phyloP scores from a whole-genome alignment of 1,140 invertebrate genomes.

The Nebria ingens region DNA sequence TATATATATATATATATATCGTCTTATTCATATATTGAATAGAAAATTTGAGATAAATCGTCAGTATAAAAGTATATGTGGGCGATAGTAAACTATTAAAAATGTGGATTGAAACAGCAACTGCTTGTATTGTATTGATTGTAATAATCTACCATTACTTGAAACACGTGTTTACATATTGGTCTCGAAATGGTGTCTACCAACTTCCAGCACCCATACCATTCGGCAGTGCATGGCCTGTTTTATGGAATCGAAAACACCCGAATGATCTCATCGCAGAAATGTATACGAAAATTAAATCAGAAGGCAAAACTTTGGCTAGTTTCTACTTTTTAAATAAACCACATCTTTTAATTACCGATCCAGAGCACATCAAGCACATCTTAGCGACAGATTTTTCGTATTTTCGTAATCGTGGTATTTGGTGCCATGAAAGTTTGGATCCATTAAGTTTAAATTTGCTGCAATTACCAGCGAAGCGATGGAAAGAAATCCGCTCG shows the following conservation, averaged over 20 bases:
- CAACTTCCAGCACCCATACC: neutral
- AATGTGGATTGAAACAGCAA: no score
- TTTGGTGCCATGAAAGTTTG: slow-evolving; percentile 15
- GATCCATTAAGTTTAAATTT: slow-evolving; percentile 27
- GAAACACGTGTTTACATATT: neutral
- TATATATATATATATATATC: no score
- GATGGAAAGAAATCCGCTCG: slow-evolving; percentile 37
- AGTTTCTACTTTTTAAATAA: neutral
- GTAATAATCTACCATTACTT: no score
- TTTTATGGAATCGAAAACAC: neutral
- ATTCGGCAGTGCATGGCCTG: neutral
- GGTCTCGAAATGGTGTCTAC: neutral
- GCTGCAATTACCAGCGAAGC: slow-evolving; percentile 31
- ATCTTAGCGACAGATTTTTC: slow-evolving; percentile 15
- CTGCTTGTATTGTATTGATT: no score
- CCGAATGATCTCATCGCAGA: neutral
- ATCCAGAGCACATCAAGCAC: slow-evolving; percentile 15
- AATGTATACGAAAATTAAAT: neutral
- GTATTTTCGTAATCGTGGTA: slow-evolving; percentile 13
- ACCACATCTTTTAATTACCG: neutral
- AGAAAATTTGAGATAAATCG: no score
- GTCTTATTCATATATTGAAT: no score
- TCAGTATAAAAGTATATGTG: no score
- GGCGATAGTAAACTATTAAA: no score
- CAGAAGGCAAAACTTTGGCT: neutral